These are phyloP conservation scores for Lepisosteus osseus DNA, from an alignment of 2,113 vertebrate species.

Conservation along the genomic window DNA sequence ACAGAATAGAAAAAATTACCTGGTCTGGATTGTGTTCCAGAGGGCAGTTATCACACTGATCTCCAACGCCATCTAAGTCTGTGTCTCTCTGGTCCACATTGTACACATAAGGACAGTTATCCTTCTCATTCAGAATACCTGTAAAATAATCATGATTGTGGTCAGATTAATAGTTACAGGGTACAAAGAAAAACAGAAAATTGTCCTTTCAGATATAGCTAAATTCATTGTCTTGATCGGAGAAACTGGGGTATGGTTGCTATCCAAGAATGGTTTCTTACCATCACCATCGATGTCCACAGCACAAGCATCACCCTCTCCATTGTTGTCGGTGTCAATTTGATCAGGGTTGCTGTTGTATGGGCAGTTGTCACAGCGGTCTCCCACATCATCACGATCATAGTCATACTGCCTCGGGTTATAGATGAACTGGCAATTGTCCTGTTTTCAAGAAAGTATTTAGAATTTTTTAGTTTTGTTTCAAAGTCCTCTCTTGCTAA, in stretches of 20 bases:
- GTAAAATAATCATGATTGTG: slow-evolving; percentile 27
- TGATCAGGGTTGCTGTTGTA: slow-evolving; percentile 93
- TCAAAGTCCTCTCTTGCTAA: not conserved
- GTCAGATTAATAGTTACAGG: too few relatives aligned
- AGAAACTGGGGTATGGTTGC: too few relatives aligned
- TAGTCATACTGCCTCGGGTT: slow-evolving; percentile 94
- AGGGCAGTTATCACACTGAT: slow-evolving; percentile 97
- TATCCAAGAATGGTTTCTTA: slow-evolving; percentile 46
- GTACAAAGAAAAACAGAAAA: too few relatives aligned
- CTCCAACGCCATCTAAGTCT: slow-evolving; percentile 91
- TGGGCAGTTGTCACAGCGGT: slow-evolving; percentile 93
- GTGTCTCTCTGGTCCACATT: slow-evolving; percentile 94
- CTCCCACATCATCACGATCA: slow-evolving; percentile 90
- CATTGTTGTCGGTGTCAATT: slow-evolving; percentile 90
- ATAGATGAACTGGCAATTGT: slow-evolving; percentile 92
- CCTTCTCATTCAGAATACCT: slow-evolving; percentile 92
- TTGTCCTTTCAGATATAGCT: too few relatives aligned
- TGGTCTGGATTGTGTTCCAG: slow-evolving; percentile 96
- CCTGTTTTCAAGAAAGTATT: slow-evolving; percentile 62
- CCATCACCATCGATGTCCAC: slow-evolving; percentile 95
- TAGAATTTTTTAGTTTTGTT: not conserved
- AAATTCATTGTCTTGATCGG: too few relatives aligned
- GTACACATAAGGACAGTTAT: slow-evolving; percentile 96
- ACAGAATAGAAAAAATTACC: slow-evolving; percentile 55
- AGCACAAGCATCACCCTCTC: slow-evolving; percentile 93